phyloP scores from a whole-genome alignment of 2,797 vertebrate genomes.

The Paramormyrops hopkinsi region DNA sequence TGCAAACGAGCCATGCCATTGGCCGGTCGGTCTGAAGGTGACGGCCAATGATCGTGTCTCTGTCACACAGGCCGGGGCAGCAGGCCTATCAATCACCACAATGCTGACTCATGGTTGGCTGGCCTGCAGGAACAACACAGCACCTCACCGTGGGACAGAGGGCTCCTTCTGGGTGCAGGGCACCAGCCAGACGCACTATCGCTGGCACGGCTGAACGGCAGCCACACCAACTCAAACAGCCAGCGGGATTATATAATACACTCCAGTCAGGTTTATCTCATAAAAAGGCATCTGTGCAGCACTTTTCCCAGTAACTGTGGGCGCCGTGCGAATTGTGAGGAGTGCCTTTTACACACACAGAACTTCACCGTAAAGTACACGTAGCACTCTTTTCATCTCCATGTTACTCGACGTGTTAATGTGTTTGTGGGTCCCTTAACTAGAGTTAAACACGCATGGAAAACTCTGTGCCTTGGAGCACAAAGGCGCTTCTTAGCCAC shows the following conservation, averaged over 20 bases:
- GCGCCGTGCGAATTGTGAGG: neutral
- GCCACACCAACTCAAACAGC: neutral
- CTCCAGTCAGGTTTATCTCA: conserved; percentile 7
- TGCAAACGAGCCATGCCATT: neutral
- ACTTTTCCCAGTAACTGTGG: neutral
- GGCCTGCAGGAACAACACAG: neutral
- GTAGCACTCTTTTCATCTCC: neutral
- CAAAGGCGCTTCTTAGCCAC: neutral
- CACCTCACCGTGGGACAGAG: neutral
- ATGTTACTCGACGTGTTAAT: neutral
- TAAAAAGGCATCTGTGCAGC: neutral
- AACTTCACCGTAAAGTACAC: neutral
- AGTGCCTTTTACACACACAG: neutral
- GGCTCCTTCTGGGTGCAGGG: neutral
- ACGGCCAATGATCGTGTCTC: neutral
- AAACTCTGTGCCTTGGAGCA: neutral
- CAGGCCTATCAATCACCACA: neutral
- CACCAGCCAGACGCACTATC: neutral
- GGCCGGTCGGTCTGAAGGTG: neutral
- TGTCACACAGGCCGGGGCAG: neutral
- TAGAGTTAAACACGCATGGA: neutral
- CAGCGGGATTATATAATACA: neutral
- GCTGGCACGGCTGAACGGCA: neutral
- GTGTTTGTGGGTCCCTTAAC: neutral
- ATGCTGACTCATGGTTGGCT: neutral